Evolutionary conservation across 2,888 invertebrate species (phyloP), one percentile per base, ranked within the genome.

Genomic region (Frankliniella fusca): DNA sequence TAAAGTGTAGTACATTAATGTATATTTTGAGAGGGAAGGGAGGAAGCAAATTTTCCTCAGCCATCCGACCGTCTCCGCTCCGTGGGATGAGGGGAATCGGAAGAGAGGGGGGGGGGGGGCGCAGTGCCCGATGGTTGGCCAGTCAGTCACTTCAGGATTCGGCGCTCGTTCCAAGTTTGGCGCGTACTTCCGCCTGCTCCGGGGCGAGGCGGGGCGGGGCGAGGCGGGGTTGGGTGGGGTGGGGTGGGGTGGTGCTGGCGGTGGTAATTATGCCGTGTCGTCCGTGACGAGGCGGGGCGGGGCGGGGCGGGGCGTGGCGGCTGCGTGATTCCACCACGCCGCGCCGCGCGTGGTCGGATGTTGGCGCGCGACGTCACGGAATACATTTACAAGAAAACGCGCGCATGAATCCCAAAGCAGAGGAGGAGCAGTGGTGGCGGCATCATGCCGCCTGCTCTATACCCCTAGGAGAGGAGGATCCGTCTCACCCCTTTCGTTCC

Each of bases 351-450:
- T 70, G 70, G 70, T 23, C 70, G 70, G 70, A 76, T 76, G 70
- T 76, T 76, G 27, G 70, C 70, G 70, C 38, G 38, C 70, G 23
- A 27, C 27, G 70, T 27, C 70, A 76, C 70, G 70, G 70, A 76
- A 76, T 76, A 76, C 70, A 76, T 76, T 76, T 76, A 76, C 70
- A 76, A 76, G 70, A 76, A 76, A 76, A 38, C 38, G 70, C 70
- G 70, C 70, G 70, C 70, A 76, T 76, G 70, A 76, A 76, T 76
- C 27, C 70, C 70, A 76, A 76, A 38, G 70, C 70, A 76, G 70
- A 12, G 38, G 38, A 38, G 38, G 38, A 38, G 38, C 2, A 5
- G 3, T 2, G 38, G 38, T 3, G 38, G 38, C 38, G 5, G 38
- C 38, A 38, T 38, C 5, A 5, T 38, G 38, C 38, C n/a, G n/a